A percentile compares a stretch with the other conserved stretches of the same genome.
Conservation (phyloP, 2,888 invertebrate species). For the Eumerus sabulonum region DNA sequence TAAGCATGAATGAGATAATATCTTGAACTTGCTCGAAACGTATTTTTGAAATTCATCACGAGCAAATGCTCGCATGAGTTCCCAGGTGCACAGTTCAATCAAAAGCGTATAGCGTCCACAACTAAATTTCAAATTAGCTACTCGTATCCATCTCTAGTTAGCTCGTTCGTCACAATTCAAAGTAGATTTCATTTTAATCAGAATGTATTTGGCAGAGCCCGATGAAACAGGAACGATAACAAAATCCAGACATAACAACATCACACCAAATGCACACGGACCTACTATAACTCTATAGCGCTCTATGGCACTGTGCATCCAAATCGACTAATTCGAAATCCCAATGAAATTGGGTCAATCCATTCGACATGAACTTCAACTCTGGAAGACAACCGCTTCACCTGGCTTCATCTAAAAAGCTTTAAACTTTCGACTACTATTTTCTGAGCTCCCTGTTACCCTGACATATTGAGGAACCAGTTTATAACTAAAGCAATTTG, state of each 20-base stretch:
- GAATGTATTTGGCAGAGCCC: slow-evolving; percentile 41
- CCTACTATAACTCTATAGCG: background rate
- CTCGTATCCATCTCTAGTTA: slow-evolving; percentile 37
- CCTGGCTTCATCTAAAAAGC: slow-evolving; percentile 24
- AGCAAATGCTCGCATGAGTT: too few species aligned
- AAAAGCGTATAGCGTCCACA: too few species aligned
- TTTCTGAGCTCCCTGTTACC: slow-evolving; percentile 13
- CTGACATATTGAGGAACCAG: slow-evolving; percentile 45
- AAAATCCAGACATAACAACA: slow-evolving; percentile 39
- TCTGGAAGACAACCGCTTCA: slow-evolving; percentile 13
- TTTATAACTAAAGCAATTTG: slow-evolving; percentile 49
- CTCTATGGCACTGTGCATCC: background rate
- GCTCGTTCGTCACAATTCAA: slow-evolving; percentile 42
- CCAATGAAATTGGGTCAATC: slow-evolving; percentile 50
- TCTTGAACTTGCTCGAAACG: too few species aligned
- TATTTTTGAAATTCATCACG: too few species aligned
- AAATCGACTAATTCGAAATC: slow-evolving; percentile 20
- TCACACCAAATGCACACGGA: slow-evolving; percentile 19
- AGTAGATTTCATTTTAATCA: slow-evolving; percentile 60
- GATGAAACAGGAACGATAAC: slow-evolving; percentile 37
- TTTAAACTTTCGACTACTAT: background rate
- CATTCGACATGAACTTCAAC: slow-evolving; percentile 39
- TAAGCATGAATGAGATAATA: too few species aligned
- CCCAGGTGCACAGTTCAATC: too few species aligned
- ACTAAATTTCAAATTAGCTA: too few species aligned